phyloP scores from a whole-genome alignment of 2,888 invertebrate species.

The Heteropelma amictum region DNA sequence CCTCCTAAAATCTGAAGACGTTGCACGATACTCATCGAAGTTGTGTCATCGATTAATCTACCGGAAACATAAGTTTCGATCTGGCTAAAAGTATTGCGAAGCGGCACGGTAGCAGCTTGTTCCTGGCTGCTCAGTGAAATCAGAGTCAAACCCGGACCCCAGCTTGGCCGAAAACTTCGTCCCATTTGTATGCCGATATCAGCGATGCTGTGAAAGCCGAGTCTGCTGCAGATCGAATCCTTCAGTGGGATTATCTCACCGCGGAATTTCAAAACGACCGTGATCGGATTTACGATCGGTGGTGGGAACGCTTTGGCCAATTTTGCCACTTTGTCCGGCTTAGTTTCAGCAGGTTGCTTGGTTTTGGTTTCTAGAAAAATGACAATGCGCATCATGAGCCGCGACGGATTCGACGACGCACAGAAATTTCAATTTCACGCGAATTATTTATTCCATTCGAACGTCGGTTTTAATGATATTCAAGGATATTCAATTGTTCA shows the following conservation, averaged over 20 bases:
- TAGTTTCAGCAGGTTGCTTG: constrained; percentile 58
- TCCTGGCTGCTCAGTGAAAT: constrained; percentile 80
- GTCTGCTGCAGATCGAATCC: constrained; percentile 66
- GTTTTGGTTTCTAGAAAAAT: constrained; percentile 32
- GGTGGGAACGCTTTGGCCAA: constrained; percentile 59
- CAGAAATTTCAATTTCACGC: neutral
- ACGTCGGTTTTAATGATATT: too few species aligned
- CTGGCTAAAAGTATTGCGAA: constrained; percentile 75
- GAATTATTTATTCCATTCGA: too few species aligned
- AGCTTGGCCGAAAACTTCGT: constrained; percentile 86
- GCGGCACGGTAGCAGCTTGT: constrained; percentile 73
- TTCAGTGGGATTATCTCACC: constrained; percentile 76
- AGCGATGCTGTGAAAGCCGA: constrained; percentile 69
- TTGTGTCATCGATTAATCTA: constrained; percentile 68
- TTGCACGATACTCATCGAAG: constrained; percentile 73
- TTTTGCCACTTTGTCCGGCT: constrained; percentile 52
- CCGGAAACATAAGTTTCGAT: constrained; percentile 70
- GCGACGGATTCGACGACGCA: neutral
- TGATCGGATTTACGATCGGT: constrained; percentile 77
- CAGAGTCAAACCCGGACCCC: constrained; percentile 84
- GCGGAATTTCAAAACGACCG: constrained; percentile 76
- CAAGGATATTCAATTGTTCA: too few species aligned
- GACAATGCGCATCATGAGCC: neutral
- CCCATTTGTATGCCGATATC: constrained; percentile 77
- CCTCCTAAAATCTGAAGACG: constrained; percentile 73